These are phyloP conservation scores for Phyllopteryx taeniolatus DNA, from an alignment of 2,113 vertebrate species.

Conservation along the genomic window DNA sequence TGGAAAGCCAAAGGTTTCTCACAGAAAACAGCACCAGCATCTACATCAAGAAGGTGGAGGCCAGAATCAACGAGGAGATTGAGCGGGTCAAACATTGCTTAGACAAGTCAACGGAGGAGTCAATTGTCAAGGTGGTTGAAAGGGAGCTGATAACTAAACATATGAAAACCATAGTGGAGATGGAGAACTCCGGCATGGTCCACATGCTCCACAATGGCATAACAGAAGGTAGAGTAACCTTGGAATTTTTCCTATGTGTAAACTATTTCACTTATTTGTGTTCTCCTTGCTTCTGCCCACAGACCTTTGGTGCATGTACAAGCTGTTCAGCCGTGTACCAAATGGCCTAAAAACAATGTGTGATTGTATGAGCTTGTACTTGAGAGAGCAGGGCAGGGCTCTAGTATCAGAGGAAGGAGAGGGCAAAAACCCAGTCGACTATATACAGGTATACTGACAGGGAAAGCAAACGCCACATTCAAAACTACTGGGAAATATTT, in stretches of 20 bases:
- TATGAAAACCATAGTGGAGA: slow-evolving; percentile 99
- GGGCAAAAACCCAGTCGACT: slow-evolving; percentile 97
- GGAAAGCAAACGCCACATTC: not conserved
- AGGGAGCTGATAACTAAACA: slow-evolving; percentile 97
- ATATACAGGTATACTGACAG: slow-evolving; percentile 84
- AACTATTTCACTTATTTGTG: not conserved
- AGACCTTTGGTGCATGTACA: slow-evolving; percentile 99
- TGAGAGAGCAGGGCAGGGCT: slow-evolving; percentile 96
- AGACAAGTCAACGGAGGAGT: slow-evolving; percentile 96
- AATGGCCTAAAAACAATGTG: slow-evolving; percentile 98
- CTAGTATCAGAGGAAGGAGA: slow-evolving; percentile 96
- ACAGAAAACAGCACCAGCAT: slow-evolving; percentile 98
- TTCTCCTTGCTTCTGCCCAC: slow-evolving; percentile 20
- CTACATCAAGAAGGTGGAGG: slow-evolving; percentile 99
- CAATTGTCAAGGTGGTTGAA: slow-evolving; percentile 96
- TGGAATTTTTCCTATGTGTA: not conserved
- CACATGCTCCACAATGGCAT: slow-evolving; percentile 98
- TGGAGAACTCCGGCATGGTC: slow-evolving; percentile 97
- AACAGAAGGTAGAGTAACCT: slow-evolving; percentile 83
- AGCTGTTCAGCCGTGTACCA: slow-evolving; percentile 93
- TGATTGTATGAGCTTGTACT: slow-evolving; percentile 96
- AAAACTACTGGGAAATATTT: not conserved
- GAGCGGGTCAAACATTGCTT: slow-evolving; percentile 97
- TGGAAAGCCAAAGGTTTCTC: slow-evolving; percentile 98
- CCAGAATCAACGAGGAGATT: slow-evolving; percentile 97